phyloP scores from a whole-genome alignment of 92 coral and sea anemone species.

The Bergia sp. region DNA sequence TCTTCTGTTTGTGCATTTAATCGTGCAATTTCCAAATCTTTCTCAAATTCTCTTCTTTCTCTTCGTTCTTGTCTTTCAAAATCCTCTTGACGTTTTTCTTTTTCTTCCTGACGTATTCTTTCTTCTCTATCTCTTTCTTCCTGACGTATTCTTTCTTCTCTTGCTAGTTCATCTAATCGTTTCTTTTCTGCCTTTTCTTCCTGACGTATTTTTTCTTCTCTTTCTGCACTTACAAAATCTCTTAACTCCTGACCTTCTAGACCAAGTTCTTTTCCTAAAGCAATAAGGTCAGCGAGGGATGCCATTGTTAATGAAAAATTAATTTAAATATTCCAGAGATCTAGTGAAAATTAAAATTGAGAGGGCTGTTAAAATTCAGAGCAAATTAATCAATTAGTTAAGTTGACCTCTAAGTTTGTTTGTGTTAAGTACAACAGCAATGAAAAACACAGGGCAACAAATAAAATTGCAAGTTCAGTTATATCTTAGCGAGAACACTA shows the following conservation, averaged over 20 bases:
- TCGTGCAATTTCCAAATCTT: not conserved
- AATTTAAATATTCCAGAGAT: not conserved
- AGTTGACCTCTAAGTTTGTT: not conserved
- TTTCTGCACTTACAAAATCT: not conserved
- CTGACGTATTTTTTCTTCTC: too few species aligned
- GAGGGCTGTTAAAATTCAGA: not conserved
- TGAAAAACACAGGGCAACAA: not conserved
- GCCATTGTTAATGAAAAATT: not conserved
- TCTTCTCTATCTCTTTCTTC: not conserved
- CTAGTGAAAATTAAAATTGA: not conserved
- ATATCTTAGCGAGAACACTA: not conserved
- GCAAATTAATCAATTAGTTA: not conserved
- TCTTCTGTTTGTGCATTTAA: constrained; percentile 4
- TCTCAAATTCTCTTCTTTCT: not conserved
- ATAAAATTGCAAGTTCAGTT: not conserved
- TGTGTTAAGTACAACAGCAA: not conserved
- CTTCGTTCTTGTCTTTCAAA: not conserved
- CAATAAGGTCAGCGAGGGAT: not conserved
- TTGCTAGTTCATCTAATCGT: not conserved
- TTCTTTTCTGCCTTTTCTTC: not conserved
- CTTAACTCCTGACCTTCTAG: not conserved
- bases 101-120: not conserved
- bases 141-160: not conserved
- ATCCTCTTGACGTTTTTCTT: not conserved
- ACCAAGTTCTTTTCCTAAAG: not conserved